Base-by-base conservation (phyloP, 2,888 invertebrate genomes). In the Schizaphis graminum region DNA sequence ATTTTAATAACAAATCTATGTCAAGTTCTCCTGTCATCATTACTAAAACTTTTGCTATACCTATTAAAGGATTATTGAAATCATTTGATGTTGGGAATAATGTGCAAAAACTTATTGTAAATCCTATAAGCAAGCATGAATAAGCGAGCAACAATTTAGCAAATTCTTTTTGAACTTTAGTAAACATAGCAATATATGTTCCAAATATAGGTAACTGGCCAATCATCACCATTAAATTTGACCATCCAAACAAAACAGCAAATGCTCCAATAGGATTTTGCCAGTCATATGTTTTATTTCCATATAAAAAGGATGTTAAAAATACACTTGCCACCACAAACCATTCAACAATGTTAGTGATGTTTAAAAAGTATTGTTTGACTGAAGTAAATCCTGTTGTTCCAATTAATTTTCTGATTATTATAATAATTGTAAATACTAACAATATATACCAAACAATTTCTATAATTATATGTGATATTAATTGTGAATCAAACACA, bases 21-120 rank as follows among this genome's bases (percentile, higher is more conserved):
- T 98, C 98, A 95, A 98, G 96, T 96, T 98, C 98, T 0, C 98
- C 98, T 16, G 98, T 98, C 98, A 98, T 98, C 98, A 98, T 98
- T 0, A 98, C 98, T 94, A 98, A 96, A 10, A 98, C 98, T 3
- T 98, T 98, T 94, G 98, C 98, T 95, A 98, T 97, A 21, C 98
- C 98, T 96, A 98, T 98, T 95, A 98, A 97, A 0, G 98, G 98
- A 96, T 98, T 98, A 26, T 98, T 97, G 95, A 98, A 98, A 0
- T 98, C 97, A 28, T 97, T 97, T 0, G 98, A 97, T 95, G 97
- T 97, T 0, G 98, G 98, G 96, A 98, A 98, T 95, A 98, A 98
- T 0, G 98, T 98, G 96, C 98, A 98, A 95, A 98, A 98, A 95
- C 98, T 98, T 94, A 98, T 97, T 0, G 98, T 98, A 95, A 98